Conservation (phyloP, 1,140 invertebrate species). For the Asobara japonica region DNA sequence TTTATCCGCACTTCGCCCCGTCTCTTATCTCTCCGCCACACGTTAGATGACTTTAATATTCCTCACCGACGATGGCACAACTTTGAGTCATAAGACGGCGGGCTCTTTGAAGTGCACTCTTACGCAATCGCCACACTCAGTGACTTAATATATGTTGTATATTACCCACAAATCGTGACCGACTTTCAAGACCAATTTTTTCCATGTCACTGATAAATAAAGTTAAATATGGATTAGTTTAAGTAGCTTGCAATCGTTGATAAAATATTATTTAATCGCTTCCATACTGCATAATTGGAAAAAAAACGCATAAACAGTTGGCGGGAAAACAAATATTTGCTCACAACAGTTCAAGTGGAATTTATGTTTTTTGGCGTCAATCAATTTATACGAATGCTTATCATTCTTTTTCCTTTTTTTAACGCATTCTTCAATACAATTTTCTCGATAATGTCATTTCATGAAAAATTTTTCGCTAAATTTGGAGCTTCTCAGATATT, state of each 20-base stretch:
- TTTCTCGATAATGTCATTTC: too few species aligned
- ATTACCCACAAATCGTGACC: constrained; percentile 7
- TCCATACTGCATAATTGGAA: background rate
- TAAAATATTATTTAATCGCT: background rate
- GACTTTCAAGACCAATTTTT: constrained; percentile 14
- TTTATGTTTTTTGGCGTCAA: too few species aligned
- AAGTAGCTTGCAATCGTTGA: background rate
- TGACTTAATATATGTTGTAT: constrained; percentile 18
- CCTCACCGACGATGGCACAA: background rate
- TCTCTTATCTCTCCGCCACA: constrained; percentile 8
- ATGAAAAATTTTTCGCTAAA: background rate
- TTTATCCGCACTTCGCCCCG: background rate
- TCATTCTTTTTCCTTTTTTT: too few species aligned
- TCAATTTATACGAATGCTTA: too few species aligned
- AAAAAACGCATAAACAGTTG: too few species aligned
- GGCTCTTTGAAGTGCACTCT: constrained; percentile 2
- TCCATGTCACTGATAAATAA: background rate
- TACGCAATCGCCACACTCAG: background rate
- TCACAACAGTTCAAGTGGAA: too few species aligned
- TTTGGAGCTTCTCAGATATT: too few species aligned
- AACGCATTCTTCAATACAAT: too few species aligned
- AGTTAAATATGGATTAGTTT: background rate
- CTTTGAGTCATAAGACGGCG: background rate
- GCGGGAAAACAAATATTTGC: too few species aligned
- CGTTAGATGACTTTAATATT: constrained; percentile 20